These are phyloP conservation scores for Tetranychus truncatus DNA, from an alignment of 2,888 invertebrate genomes.

Conservation along the genomic window DNA sequence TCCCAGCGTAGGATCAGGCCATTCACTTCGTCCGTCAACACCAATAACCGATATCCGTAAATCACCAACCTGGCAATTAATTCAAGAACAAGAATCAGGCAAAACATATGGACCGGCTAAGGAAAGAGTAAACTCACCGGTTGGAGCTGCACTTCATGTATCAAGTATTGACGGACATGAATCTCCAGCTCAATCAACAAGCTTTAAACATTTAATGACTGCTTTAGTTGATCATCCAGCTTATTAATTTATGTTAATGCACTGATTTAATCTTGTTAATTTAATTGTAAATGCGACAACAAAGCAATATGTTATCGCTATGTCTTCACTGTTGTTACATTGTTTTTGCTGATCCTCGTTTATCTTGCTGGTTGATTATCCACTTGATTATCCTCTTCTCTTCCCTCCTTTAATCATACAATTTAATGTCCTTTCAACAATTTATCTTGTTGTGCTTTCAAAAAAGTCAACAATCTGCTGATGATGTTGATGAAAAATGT, in stretches of 20 bases:
- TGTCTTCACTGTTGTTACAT: no score
- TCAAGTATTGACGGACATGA: conserved; percentile 8
- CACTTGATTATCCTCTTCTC: no score
- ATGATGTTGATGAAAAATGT: no score
- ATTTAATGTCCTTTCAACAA: no score
- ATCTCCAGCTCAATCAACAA: background rate
- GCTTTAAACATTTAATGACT: conserved; percentile 2
- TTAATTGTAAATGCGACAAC: background rate
- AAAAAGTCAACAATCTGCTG: no score
- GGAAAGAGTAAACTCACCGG: background rate
- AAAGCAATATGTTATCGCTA: background rate
- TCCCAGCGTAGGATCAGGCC: background rate
- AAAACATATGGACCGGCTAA: background rate
- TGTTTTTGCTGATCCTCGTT: no score
- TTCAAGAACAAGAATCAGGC: background rate
- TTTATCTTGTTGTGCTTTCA: no score
- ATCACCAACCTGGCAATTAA: conserved; percentile 8
- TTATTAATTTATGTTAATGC: background rate
- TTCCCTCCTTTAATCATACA: no score
- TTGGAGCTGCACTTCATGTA: background rate
- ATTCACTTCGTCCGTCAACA: background rate
- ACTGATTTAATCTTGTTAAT: background rate
- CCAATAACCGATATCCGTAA: conserved; percentile 2
- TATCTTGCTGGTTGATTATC: no score
- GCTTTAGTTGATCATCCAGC: conserved; percentile 5